Evolutionary conservation across 2,888 invertebrate species (phyloP).

Genomic region (Lycia hirtaria): DNA sequence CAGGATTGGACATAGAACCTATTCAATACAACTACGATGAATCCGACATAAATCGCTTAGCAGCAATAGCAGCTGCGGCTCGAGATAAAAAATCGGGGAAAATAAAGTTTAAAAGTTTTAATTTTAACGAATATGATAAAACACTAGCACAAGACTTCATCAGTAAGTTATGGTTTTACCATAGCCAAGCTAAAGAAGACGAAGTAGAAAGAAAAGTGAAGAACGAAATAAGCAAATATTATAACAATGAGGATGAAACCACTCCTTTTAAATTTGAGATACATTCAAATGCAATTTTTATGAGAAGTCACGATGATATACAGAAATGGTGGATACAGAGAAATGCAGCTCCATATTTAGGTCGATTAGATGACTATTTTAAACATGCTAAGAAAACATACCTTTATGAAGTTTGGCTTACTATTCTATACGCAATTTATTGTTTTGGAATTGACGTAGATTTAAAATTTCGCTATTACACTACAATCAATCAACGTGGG

Average conservation of each 20-base stretch:
- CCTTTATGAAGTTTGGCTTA: not conserved
- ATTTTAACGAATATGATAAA: too few relatives aligned
- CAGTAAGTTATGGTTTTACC: not conserved
- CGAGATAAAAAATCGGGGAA: too few relatives aligned
- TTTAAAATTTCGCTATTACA: not conserved
- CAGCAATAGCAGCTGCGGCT: slow-evolving; percentile 42
- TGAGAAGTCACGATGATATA: slow-evolving; percentile 3
- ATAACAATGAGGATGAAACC: not conserved
- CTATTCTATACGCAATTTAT: not conserved
- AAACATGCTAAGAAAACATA: not conserved
- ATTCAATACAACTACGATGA: slow-evolving; percentile 49
- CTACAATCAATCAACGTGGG: not conserved
- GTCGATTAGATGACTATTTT: not conserved
- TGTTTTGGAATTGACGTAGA: not conserved
- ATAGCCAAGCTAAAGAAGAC: not conserved
- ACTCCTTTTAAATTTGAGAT: not conserved
- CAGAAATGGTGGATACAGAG: slow-evolving; percentile 10
- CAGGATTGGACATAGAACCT: slow-evolving; percentile 32
- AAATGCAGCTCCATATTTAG: not conserved
- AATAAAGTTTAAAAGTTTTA: too few relatives aligned
- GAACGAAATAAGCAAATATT: not conserved
- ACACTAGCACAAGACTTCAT: not conserved
- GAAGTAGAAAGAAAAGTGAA: not conserved
- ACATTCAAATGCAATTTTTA: slow-evolving; percentile 35
- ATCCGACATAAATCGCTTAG: slow-evolving; percentile 42